These are phyloP conservation scores for Hydropotes inermis DNA, from an alignment of 2,113 vertebrate species.

Conservation along the genomic window DNA sequence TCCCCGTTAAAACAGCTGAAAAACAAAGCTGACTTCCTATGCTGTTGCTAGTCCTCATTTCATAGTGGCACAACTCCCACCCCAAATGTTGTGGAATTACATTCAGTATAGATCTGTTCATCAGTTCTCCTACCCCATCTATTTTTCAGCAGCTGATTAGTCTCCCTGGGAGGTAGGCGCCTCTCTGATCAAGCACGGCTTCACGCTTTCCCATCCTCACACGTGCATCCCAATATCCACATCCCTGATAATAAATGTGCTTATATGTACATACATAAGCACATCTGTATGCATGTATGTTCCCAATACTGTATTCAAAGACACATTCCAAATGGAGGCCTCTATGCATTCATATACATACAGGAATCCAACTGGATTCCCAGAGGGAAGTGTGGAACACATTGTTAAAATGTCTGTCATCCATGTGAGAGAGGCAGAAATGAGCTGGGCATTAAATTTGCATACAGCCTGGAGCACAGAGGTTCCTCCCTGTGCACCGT, in stretches of 20 bases:
- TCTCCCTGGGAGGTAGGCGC: conserved; percentile 80
- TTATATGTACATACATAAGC: conserved; percentile 67
- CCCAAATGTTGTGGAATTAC: conserved; percentile 76
- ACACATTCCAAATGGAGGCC: conserved; percentile 50
- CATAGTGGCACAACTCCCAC: conserved; percentile 61
- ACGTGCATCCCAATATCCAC: conserved; percentile 59
- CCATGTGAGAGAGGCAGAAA: conserved; percentile 83
- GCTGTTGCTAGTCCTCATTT: conserved; percentile 54
- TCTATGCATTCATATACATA: conserved; percentile 65
- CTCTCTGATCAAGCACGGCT: conserved; percentile 77
- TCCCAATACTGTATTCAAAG: conserved; percentile 61
- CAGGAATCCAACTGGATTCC: conserved; percentile 74
- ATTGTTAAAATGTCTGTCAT: conserved; percentile 83
- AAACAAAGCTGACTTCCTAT: conserved; percentile 74
- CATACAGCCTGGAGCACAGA: conserved; percentile 86
- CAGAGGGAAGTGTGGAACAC: conserved; percentile 77
- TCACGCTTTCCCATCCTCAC: conserved; percentile 66
- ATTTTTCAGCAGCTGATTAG: conserved; percentile 81
- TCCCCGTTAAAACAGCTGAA: conserved; percentile 59
- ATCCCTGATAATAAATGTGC: conserved; percentile 72
- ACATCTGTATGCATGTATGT: conserved; percentile 72
- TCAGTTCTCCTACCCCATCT: conserved; percentile 69
- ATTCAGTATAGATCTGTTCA: conserved; percentile 81
- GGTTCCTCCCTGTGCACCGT: conserved; percentile 73
- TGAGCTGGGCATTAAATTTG: conserved; percentile 86